A percentile compares a stretch with the other conserved stretches of the same genome.
Evolutionary conservation across 2,113 vertebrate genomes (phyloP).

Genomic region (Rhea pennata): DNA sequence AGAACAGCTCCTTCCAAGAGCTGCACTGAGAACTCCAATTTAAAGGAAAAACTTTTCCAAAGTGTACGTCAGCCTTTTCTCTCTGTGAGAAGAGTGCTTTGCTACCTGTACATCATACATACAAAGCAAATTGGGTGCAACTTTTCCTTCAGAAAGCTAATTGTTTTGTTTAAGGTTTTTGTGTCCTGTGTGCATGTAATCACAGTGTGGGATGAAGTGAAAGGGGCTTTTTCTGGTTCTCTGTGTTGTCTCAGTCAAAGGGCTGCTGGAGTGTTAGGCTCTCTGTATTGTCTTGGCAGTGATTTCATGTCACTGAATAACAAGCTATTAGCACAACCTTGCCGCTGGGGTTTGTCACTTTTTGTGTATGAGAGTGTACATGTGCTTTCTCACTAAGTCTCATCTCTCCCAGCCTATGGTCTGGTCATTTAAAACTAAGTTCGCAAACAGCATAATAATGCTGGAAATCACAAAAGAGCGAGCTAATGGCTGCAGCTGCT

Average conservation of each 20-base stretch:
- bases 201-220: not conserved
- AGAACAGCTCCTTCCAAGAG: not conserved
- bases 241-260: not conserved
- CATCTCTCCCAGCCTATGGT: constrained; percentile 27
- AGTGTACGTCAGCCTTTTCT: not conserved
- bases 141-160: not conserved
- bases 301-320: constrained; percentile 42
- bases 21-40: not conserved
- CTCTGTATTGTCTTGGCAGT: constrained; percentile 16
- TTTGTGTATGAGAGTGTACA: not conserved
- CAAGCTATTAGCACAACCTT: constrained; percentile 42
- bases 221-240: not conserved
- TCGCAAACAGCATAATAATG: constrained; percentile 69
- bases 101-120: not conserved
- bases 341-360: constrained; percentile 14
- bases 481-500: constrained; percentile 65
- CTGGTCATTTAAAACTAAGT: constrained; percentile 21
- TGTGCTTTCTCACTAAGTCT: constrained; percentile 9
- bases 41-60: not conserved
- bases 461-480: constrained; percentile 70
- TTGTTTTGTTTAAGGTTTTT: constrained; percentile 3
- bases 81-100: not conserved
- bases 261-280: not conserved
- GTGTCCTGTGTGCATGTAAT: not conserved
- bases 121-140: not conserved